Base-by-base conservation (phyloP, 1,140 invertebrate genomes). In the Yoshiicerus persimilis region DNA sequence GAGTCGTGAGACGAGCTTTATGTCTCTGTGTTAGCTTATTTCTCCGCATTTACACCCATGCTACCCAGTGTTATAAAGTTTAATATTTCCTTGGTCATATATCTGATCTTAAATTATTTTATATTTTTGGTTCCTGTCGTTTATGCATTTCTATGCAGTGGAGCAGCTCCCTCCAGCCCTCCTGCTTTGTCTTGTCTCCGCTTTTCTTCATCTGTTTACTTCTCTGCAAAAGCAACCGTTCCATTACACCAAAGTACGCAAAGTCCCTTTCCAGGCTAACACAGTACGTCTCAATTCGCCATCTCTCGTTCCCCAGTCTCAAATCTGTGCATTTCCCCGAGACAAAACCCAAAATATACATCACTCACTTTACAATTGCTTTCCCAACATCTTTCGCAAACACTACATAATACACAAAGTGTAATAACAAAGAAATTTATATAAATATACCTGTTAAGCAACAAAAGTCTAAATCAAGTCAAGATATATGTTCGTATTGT, bases 1-100 rank as follows among this genome's bases (percentile, higher is more conserved):
- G 86, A 89, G 86, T 87, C 86, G 36, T 89, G 86, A 89, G 88
- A 85, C 41, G 88, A 89, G 88, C 88, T 89, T 87, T 88, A 88
- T 88, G 88, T 87, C 87, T 88, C 39, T 86, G 75, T 88, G 77
- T 75, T 84, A 83, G 75, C 77, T 87, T 87, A 87, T 47, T 87
- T 75, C 41, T n/a, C 86, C 86, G 83, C 88, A 89, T 87, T 89
- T 87, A 87, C 87, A 88, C 87, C 70, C 87, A 41, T 30, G 27
- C 77, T n/a, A 75, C 77, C 85, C 86, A 80, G 75, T 38, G 85
- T 64, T 89, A 87, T 89, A 89, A 89, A 89, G 80, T 89, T 89
- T 89, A 89, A 89, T 89, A 89, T 89, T 89, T 87, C 80, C 41
- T 64, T 56, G 86, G 86, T 87, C 86, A 89, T 87, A 87, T 87